These are phyloP conservation scores for Callopanchax toddi DNA, from an alignment of 2,113 vertebrate genomes.

Conservation along the genomic window DNA sequence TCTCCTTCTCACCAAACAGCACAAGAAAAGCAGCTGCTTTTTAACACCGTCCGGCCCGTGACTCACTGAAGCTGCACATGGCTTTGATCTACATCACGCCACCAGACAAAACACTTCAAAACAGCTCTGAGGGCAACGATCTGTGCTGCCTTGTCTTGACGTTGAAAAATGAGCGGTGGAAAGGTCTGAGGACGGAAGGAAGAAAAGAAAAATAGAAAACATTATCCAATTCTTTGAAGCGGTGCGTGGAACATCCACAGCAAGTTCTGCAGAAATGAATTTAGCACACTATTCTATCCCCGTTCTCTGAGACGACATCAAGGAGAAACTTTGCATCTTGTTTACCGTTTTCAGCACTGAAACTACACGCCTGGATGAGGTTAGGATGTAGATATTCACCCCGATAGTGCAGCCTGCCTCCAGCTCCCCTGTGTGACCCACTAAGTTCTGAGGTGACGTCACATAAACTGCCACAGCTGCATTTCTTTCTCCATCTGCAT, in stretches of 20 bases:
- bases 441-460: conserved; percentile 36
- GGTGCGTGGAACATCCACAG: not conserved
- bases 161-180: conserved; percentile 1
- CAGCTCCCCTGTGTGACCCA: conserved; percentile 36
- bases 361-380: conserved; percentile 45
- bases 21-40: conserved; percentile 32
- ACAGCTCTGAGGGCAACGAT: not conserved
- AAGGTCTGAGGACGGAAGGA: not conserved
- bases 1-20: conserved; percentile 20
- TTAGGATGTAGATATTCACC: conserved; percentile 18
- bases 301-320: not conserved
- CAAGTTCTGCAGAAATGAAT: not conserved
- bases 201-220: not conserved
- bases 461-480: conserved; percentile 46
- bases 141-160: not conserved
- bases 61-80: conserved; percentile 19
- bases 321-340: not conserved
- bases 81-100: conserved; percentile 29
- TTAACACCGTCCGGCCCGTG: conserved; percentile 14
- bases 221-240: not conserved
- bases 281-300: not conserved
- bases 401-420: conserved; percentile 5
- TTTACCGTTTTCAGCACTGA: not conserved
- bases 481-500: conserved; percentile 16
- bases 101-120: not conserved